Base-by-base conservation (phyloP, 2,888 invertebrate genomes). In the Operophtera brumata region DNA sequence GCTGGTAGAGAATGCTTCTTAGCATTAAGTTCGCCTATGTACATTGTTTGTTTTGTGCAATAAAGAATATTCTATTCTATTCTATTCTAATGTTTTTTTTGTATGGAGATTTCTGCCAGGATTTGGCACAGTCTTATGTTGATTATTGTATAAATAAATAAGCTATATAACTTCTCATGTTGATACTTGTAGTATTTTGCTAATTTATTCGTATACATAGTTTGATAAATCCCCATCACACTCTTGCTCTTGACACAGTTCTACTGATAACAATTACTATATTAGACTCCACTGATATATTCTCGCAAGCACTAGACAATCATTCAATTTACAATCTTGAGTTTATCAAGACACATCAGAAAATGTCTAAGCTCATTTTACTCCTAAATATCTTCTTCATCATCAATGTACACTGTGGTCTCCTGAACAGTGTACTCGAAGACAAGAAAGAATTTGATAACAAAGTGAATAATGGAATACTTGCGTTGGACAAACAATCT, bases 341-440 rank as follows among this genome's bases (percentile, higher is more conserved):
- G 34, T 1, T 5, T 10, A 34, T 34, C 13, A 10, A 41, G 12
- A 42, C 0, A 44, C 30, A 13, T 14, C 42, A 45, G 34, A 47
- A 42, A 9, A 62, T 62, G 61, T 48, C 25, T 1, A 60, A 62
- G 14, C 2, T 40, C 1, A 26, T 58, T 11, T 9, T 58, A 25
- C 0, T 60, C n/a, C 20, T 63, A 13, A 46, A 8, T 14, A 12
- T 54, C 2, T 13, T 54, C 10, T 13, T 54, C 10, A 28, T 60
- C 10, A 11, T 50, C 8, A 20, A 54, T 1, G 61, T 46, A 0
- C 8, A 63, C 9, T 59, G 62, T 26, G 63, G 61, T 12, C 52
- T 63, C n/a, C 53, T 63, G 0, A 41, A 59, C 11, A 46, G 42
- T 30, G 7, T 63, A 12, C 28, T 53, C 1, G 57, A 61, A 9